These are phyloP conservation scores for Macrobrachium rosenbergii DNA, from an alignment of 1,140 invertebrate genomes.

Conservation along the genomic window DNA sequence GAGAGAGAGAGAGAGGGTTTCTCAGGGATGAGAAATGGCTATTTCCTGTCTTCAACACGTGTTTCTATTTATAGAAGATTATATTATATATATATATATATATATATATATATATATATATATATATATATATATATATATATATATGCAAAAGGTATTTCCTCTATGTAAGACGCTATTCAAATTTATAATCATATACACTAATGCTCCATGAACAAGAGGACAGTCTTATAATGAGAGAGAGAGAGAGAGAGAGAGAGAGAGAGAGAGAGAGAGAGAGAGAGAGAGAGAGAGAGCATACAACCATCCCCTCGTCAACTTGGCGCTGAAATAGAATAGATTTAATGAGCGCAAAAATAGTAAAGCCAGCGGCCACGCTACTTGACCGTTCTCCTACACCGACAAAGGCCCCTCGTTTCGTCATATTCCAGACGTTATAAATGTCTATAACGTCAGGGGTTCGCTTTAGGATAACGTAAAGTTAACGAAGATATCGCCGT, in stretches of 20 bases:
- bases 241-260: constrained; percentile 33
- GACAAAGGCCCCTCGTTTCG: no score
- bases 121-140: constrained; percentile 7
- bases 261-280: constrained; percentile 29
- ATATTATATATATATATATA: constrained; percentile 12
- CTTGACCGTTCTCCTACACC: no score
- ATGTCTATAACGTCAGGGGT: no score
- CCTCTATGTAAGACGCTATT: not conserved
- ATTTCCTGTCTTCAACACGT: not conserved
- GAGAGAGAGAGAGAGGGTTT: not conserved
- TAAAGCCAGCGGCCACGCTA: no score
- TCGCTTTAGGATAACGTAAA: no score
- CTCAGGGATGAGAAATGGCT: not conserved
- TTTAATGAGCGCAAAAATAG: no score
- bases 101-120: not conserved
- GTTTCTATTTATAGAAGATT: no score
- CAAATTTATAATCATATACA: not conserved
- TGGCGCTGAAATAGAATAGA: no score
- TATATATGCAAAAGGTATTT: constrained; percentile 1
- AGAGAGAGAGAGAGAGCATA: constrained; percentile 25
- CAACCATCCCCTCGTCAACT: not conserved
- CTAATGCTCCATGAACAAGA: not conserved
- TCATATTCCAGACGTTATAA: no score
- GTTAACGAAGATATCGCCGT: no score
- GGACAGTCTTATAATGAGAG: not conserved